phyloP scores from a whole-genome alignment of 2,797 vertebrate species.

The Sphaeramia orbicularis region DNA sequence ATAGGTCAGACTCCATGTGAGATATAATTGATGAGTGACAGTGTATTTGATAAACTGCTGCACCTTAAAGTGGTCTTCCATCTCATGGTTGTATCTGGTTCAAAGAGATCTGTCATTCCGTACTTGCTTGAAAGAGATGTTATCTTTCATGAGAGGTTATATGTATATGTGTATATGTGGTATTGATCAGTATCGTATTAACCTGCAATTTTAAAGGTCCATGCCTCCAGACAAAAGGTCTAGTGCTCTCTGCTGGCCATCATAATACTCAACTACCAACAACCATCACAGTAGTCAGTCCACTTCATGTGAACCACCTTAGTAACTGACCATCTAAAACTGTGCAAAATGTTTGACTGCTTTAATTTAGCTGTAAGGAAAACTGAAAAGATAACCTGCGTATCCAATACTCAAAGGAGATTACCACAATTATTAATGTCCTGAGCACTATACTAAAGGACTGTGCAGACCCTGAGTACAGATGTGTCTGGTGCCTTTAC shows the following conservation, averaged over 20 bases:
- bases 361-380: neutral
- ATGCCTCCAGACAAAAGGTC: conserved; percentile 11
- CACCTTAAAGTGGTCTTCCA: neutral
- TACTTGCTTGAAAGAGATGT: neutral
- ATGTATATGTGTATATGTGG: neutral
- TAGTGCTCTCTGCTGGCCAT: conserved; percentile 59
- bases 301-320: neutral
- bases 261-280: conserved; percentile 12
- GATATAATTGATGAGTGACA: neutral
- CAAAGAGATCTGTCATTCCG: neutral
- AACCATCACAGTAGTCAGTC: neutral
- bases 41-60: neutral
- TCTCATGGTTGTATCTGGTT: neutral
- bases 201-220: conserved; percentile 2
- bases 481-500: no score
- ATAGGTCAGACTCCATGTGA: neutral
- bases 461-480: neutral
- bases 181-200: neutral
- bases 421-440: no score
- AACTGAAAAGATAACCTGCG: no score
- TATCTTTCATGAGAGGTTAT: neutral
- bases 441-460: no score
- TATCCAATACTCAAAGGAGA: no score
- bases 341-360: neutral
- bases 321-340: neutral